These are phyloP conservation scores for Tuta absoluta DNA, from an alignment of 2,888 invertebrate genomes.

Conservation along the genomic window DNA sequence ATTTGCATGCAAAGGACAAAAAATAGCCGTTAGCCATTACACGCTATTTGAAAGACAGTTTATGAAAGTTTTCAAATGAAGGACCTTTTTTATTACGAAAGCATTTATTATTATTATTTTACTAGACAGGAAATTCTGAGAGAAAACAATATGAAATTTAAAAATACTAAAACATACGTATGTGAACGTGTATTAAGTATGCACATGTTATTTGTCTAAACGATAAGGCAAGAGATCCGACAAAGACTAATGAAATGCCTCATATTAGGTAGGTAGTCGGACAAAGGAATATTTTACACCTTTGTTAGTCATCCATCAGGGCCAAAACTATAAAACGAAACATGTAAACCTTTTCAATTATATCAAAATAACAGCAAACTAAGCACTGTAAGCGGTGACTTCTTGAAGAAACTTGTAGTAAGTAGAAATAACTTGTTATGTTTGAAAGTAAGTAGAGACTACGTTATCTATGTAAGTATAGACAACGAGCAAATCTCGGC, in stretches of 20 bases:
- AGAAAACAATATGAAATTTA: slow-evolving; percentile 25
- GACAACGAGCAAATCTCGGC: slow-evolving; percentile 52
- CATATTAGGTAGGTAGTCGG: neutral
- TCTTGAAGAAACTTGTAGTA: neutral
- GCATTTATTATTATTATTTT: too few species aligned
- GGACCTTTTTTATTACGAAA: too few species aligned
- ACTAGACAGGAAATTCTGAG: neutral
- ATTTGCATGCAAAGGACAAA: slow-evolving; percentile 14
- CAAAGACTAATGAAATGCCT: neutral
- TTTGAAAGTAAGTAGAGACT: slow-evolving; percentile 38
- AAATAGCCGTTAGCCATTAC: neutral
- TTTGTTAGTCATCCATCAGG: neutral
- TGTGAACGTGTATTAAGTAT: neutral
- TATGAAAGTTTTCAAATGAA: neutral
- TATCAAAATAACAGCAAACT: neutral
- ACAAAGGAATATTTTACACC: slow-evolving; percentile 2
- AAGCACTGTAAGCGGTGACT: neutral
- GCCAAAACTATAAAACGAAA: neutral
- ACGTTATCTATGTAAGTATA: slow-evolving; percentile 54
- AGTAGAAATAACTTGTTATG: slow-evolving; percentile 4
- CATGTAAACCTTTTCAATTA: neutral
- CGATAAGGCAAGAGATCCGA: slow-evolving; percentile 4
- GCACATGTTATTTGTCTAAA: neutral
- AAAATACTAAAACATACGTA: slow-evolving; percentile 10
- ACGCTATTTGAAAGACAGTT: neutral